phyloP scores from a whole-genome alignment of 2,888 invertebrate species.

The Pomacea canaliculata region DNA sequence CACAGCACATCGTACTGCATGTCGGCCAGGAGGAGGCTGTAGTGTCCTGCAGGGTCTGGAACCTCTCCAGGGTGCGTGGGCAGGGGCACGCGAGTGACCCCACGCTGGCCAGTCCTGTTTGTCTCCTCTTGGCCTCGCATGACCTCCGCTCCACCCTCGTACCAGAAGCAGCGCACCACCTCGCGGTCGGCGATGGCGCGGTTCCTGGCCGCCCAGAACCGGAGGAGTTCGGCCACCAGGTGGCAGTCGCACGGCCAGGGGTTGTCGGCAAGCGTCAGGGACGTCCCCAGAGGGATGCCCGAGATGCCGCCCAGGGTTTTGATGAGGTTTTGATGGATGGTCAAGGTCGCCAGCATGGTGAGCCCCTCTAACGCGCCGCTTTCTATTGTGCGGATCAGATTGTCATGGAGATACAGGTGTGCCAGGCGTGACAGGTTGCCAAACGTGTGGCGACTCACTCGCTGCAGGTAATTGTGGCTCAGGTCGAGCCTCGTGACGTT shows the following conservation, averaged over 20 bases:
- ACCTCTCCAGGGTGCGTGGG: neutral
- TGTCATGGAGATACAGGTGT: conserved; percentile 38
- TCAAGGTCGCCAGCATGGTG: conserved; percentile 28
- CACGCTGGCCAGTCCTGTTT: neutral
- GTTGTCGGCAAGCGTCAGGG: conserved; percentile 27
- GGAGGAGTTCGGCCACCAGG: conserved; percentile 16
- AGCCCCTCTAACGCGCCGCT: conserved; percentile 34
- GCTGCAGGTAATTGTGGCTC: conserved; percentile 30
- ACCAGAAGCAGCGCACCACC: conserved; percentile 14
- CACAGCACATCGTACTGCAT: neutral
- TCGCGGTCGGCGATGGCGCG: conserved; percentile 18
- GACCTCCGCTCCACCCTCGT: neutral
- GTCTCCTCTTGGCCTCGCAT: neutral
- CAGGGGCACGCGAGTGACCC: neutral
- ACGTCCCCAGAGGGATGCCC: neutral
- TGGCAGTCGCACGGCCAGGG: conserved; percentile 43
- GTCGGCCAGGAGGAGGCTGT: conserved; percentile 1
- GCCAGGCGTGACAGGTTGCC: conserved; percentile 34
- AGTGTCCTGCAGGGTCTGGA: too few relatives aligned
- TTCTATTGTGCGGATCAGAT: conserved; percentile 34
- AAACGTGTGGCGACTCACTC: conserved; percentile 32
- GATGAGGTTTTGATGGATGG: conserved; percentile 39
- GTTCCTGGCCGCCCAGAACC: conserved; percentile 5
- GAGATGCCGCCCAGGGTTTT: conserved; percentile 10
- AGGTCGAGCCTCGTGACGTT: conserved; percentile 30